phyloP scores from a whole-genome alignment of 2,888 invertebrate species.

The Ganaspis brasiliensis region DNA sequence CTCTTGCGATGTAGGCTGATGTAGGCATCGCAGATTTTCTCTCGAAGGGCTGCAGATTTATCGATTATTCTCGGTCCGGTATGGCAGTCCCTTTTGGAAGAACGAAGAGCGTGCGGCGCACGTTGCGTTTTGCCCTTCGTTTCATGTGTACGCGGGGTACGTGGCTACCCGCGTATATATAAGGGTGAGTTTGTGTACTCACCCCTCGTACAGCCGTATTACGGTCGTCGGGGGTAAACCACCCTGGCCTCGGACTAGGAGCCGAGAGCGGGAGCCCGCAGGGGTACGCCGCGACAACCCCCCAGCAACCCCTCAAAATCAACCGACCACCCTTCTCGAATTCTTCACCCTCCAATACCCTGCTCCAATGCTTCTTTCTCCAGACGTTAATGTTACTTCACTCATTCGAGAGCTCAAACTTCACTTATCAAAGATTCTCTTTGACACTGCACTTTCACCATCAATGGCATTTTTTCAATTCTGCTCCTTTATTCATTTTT shows the following conservation, averaged over 20 bases:
- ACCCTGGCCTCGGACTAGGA: constrained; percentile 70
- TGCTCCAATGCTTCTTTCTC: constrained; percentile 59
- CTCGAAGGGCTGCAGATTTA: constrained; percentile 71
- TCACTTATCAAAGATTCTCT: not conserved
- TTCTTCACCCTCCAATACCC: constrained; percentile 59
- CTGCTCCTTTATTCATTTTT: too few species aligned
- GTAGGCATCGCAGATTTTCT: constrained; percentile 52
- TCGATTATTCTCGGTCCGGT: constrained; percentile 77
- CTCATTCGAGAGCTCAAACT: constrained; percentile 28
- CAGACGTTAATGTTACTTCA: constrained; percentile 43
- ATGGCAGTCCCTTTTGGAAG: constrained; percentile 70
- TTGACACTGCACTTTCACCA: too few species aligned
- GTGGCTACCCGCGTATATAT: constrained; percentile 66
- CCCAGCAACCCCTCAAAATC: constrained; percentile 81
- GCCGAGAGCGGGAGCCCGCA: constrained; percentile 77
- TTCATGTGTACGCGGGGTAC: constrained; percentile 62
- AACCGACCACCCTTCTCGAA: constrained; percentile 73
- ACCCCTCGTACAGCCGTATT: constrained; percentile 70
- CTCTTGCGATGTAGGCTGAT: constrained; percentile 23
- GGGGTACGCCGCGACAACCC: constrained; percentile 80
- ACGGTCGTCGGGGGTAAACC: constrained; percentile 73
- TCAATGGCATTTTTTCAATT: not conserved
- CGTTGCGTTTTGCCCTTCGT: constrained; percentile 58
- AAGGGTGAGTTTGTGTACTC: constrained; percentile 66
- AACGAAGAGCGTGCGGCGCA: constrained; percentile 54